Evolutionary conservation across 1,140 invertebrate genomes (phyloP).

Genomic region (Cyrtorhinus lividipennis): DNA sequence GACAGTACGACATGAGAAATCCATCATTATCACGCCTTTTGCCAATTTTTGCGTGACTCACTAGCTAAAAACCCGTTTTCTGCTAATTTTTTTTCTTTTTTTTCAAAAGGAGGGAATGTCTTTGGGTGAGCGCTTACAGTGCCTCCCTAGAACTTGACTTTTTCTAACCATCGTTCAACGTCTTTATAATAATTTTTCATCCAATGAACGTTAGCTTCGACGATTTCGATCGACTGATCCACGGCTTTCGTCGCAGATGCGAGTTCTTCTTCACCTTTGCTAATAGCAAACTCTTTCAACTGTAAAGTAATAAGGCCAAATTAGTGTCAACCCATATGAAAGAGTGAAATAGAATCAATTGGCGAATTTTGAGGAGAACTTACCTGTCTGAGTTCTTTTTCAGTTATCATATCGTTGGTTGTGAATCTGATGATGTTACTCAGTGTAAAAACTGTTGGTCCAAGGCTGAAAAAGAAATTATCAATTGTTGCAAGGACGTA

Average conservation of each 20-base stretch:
- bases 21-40: too few species aligned
- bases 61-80: too few species aligned
- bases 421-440: conserved; percentile 55
- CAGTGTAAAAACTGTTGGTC: conserved; percentile 49
- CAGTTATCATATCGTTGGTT: conserved; percentile 52
- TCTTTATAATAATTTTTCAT: conserved; percentile 53
- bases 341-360: too few species aligned
- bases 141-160: background rate
- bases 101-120: too few species aligned
- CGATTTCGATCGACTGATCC: conserved; percentile 61
- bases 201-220: conserved; percentile 66
- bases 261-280: conserved; percentile 41
- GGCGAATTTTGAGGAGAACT: too few species aligned
- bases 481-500: too few species aligned
- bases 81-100: too few species aligned
- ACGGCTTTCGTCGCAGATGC: conserved; percentile 47
- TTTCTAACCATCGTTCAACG: conserved; percentile 53
- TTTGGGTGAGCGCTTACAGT: too few species aligned
- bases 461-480: conserved; percentile 41
- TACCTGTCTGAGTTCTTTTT: conserved; percentile 60
- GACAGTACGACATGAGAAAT: too few species aligned
- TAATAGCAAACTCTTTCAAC: conserved; percentile 45
- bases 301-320: conserved; percentile 29
- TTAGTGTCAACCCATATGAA: background rate
- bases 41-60: too few species aligned